These are phyloP conservation scores for Aradophagus sp. DNA, from an alignment of 1,140 invertebrate species.

Conservation along the genomic window DNA sequence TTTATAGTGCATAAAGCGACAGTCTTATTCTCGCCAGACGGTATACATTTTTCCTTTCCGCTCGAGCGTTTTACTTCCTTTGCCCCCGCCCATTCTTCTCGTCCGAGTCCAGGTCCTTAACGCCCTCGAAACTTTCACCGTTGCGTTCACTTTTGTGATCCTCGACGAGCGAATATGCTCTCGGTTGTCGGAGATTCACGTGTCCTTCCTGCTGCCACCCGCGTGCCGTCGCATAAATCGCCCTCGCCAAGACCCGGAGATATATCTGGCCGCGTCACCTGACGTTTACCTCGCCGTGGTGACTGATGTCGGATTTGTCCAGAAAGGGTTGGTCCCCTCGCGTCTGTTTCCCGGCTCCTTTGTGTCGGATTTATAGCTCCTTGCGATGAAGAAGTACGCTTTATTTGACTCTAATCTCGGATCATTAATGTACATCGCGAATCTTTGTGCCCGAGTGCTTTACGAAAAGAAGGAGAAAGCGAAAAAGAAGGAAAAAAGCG, in stretches of 20 bases:
- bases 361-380: conserved; percentile 51
- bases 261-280: conserved; percentile 56
- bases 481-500: conserved; percentile 6
- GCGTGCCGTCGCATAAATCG: conserved; percentile 39
- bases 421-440: conserved; percentile 52
- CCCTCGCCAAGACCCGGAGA: conserved; percentile 36
- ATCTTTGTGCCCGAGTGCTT: conserved; percentile 45
- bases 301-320: conserved; percentile 44
- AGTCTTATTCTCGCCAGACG: conserved; percentile 32
- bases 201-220: conserved; percentile 9
- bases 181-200: conserved; percentile 12
- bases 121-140: too few species aligned
- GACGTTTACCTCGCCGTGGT: conserved; percentile 33
- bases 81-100: too few species aligned
- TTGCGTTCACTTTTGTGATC: conserved; percentile 33
- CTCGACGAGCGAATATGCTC: conserved; percentile 23
- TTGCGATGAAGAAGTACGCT: conserved; percentile 47
- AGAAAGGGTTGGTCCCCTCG: conserved; percentile 47
- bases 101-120: too few species aligned
- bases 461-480: too few species aligned
- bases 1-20: conserved; percentile 46
- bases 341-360: conserved; percentile 41
- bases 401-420: conserved; percentile 55
- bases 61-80: too few species aligned
- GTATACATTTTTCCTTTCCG: conserved; percentile 37